Evolutionary conservation across 2,113 vertebrate genomes (phyloP).

Genomic region (Seriola dumerili): DNA sequence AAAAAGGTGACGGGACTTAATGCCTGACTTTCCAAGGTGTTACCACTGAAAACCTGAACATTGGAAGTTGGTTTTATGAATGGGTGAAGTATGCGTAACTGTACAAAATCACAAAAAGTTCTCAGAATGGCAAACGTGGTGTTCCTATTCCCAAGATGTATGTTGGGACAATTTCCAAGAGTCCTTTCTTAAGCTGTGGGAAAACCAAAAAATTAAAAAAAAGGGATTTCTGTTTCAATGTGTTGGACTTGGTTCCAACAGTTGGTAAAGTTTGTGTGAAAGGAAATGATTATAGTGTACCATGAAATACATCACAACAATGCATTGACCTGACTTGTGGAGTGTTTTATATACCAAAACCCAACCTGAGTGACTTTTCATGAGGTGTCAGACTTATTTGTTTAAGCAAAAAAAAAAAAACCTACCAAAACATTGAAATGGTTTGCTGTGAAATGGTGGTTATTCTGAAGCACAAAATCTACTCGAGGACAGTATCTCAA

Average conservation of each 20-base stretch:
- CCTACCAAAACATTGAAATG: background rate
- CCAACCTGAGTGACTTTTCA: background rate
- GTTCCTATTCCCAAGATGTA: background rate
- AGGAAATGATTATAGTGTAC: background rate
- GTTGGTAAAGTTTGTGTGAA: background rate
- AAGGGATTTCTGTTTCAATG: background rate
- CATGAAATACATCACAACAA: background rate
- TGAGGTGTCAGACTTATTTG: background rate
- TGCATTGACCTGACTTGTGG: background rate
- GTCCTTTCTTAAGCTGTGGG: background rate
- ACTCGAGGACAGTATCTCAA: background rate
- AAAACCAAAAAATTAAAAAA: background rate
- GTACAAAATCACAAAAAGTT: background rate
- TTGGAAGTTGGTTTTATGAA: background rate
- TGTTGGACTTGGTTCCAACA: background rate
- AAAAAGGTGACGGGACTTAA: background rate
- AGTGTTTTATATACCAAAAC: background rate
- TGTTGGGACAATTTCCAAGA: background rate
- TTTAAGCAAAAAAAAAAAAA: background rate
- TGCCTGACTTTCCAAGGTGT: background rate
- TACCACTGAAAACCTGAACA: background rate
- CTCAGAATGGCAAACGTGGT: background rate
- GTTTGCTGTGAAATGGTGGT: background rate
- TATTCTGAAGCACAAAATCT: background rate
- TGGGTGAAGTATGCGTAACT: background rate